Evolutionary conservation across 2,797 vertebrate species (phyloP).

Genomic region (Melanotaenia boesemani): DNA sequence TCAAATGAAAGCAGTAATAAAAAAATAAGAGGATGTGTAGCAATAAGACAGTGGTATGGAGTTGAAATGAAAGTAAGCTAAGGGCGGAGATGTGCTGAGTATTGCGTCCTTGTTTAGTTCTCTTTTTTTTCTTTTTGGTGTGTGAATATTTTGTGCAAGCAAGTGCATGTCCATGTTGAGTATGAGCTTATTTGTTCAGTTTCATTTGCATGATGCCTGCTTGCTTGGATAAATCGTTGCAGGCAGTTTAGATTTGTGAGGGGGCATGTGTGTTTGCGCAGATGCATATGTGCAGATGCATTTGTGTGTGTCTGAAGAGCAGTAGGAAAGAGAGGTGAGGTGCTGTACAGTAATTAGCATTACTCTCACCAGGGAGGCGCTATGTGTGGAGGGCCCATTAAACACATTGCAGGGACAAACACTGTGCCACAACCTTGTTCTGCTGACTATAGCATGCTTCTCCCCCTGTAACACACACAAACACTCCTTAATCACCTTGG

Average conservation of each 20-base stretch:
- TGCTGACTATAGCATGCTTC: constrained; percentile 68
- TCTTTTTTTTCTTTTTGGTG: not conserved
- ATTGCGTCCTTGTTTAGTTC: constrained; percentile 8
- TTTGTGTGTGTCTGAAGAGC: constrained; percentile 13
- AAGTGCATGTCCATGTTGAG: constrained; percentile 2
- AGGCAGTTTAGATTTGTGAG: not conserved
- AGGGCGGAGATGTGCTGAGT: constrained; percentile 52
- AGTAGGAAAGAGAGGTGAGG: constrained; percentile 50
- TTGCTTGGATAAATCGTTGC: constrained; percentile 33
- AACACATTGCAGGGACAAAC: constrained; percentile 72
- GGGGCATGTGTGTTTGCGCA: not conserved
- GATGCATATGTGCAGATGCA: constrained; percentile 15
- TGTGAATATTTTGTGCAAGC: constrained; percentile 18
- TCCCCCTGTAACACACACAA: constrained; percentile 37
- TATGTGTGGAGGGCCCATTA: constrained; percentile 70
- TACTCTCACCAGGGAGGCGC: constrained; percentile 65
- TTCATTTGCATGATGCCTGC: constrained; percentile 42
- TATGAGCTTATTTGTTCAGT: constrained; percentile 40
- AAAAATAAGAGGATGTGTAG: not conserved
- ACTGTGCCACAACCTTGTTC: constrained; percentile 56
- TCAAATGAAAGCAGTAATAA: not conserved
- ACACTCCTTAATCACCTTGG: constrained; percentile 62
- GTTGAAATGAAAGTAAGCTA: constrained; percentile 15
- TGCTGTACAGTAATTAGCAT: constrained; percentile 76
- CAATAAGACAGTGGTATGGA: not conserved